Conservation (phyloP, 1,140 invertebrate genomes). For the Hylaeus volcanicus region DNA sequence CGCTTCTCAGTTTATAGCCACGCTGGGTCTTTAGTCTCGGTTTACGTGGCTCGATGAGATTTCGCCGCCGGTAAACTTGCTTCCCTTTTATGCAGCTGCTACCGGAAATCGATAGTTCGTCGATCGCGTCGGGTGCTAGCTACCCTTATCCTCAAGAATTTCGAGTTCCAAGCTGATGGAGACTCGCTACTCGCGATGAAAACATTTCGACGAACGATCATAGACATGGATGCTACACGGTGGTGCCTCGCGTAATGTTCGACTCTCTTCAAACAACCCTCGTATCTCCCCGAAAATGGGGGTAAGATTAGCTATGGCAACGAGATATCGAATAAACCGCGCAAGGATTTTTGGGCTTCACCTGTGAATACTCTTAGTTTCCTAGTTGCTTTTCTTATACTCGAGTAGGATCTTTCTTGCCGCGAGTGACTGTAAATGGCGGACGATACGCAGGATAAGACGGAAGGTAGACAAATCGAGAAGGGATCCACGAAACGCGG, state of each 20-base stretch:
- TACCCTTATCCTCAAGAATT: no score
- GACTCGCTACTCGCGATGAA: no score
- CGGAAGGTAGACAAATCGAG: constrained; percentile 42
- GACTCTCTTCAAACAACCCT: no score
- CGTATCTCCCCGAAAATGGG: background rate
- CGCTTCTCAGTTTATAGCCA: constrained; percentile 44
- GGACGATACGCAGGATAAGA: constrained; percentile 41
- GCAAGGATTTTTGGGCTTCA: background rate
- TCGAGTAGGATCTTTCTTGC: background rate
- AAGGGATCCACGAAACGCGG: constrained; percentile 18
- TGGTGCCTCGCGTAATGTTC: no score
- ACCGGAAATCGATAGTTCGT: constrained; percentile 39
- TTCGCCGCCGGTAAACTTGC: constrained; percentile 16
- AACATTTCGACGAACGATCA: no score
- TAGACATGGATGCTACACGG: no score
- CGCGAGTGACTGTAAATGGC: constrained; percentile 19
- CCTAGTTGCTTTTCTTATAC: no score
- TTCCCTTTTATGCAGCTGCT: constrained; percentile 35
- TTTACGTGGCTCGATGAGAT: constrained; percentile 41
- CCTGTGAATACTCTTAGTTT: background rate
- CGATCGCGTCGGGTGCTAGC: background rate
- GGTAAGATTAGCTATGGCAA: constrained; percentile 45
- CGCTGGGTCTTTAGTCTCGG: constrained; percentile 24
- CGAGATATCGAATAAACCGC: constrained; percentile 61
- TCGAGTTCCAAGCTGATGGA: no score